Conservation (phyloP, 2,888 invertebrate genomes). For the Diplazon laetatorius region DNA sequence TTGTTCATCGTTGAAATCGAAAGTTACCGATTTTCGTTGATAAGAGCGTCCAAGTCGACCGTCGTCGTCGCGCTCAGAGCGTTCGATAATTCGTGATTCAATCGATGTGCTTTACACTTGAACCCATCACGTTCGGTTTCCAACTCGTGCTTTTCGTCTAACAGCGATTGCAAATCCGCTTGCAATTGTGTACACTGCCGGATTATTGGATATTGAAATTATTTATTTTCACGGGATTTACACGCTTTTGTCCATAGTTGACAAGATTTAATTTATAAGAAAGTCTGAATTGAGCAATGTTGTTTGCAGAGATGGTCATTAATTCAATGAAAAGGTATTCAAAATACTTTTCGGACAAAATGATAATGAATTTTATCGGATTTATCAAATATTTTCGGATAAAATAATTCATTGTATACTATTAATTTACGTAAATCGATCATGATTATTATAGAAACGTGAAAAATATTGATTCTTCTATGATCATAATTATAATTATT, state of each 20-base stretch:
- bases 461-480: no score
- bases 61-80: slow-evolving; percentile 85
- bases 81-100: slow-evolving; percentile 91
- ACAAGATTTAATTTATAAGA: no score
- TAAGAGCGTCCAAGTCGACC: slow-evolving; percentile 90
- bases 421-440: no score
- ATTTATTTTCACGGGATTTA: neutral
- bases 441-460: no score
- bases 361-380: no score
- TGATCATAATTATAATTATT: no score
- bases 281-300: no score
- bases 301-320: no score
- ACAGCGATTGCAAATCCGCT: slow-evolving; percentile 89
- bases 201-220: slow-evolving; percentile 16
- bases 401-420: no score
- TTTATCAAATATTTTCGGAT: no score
- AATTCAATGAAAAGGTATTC: no score
- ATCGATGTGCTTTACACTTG: slow-evolving; percentile 91
- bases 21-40: slow-evolving; percentile 89
- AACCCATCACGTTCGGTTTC: slow-evolving; percentile 92
- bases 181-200: slow-evolving; percentile 88
- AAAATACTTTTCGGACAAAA: no score
- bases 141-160: slow-evolving; percentile 94
- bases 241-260: neutral
- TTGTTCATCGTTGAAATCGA: neutral